Evolutionary conservation across 1,140 invertebrate species (phyloP).

Genomic region (Pseudomyrmex pallidus): DNA sequence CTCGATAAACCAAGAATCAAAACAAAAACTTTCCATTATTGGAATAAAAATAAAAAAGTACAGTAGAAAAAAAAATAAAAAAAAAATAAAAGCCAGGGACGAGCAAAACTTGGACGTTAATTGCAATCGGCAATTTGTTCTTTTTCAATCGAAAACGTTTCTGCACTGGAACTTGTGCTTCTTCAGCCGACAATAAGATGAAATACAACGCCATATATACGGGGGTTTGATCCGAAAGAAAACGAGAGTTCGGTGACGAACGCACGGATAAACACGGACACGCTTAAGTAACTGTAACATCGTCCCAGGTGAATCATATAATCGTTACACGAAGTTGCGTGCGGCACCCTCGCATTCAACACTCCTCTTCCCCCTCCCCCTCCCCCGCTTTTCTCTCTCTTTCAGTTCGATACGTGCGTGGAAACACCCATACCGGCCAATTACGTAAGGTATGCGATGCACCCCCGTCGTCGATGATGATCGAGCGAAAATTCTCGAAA

Average conservation of each 20-base stretch:
- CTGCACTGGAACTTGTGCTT: too few species aligned
- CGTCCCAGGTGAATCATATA: constrained; percentile 77
- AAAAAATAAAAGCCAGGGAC: neutral
- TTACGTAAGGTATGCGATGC: constrained; percentile 72
- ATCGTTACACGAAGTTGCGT: constrained; percentile 66
- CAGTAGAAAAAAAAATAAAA: neutral
- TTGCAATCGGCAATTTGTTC: too few species aligned
- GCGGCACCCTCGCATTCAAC: constrained; percentile 62
- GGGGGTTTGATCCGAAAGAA: too few species aligned
- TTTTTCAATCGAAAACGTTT: too few species aligned
- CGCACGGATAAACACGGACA: constrained; percentile 39
- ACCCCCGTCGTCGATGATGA: constrained; percentile 46
- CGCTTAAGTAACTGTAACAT: constrained; percentile 70
- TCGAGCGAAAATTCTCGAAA: constrained; percentile 65
- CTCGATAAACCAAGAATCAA: neutral
- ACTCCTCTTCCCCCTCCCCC: neutral
- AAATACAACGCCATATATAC: too few species aligned
- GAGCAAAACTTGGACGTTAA: too few species aligned
- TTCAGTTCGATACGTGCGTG: constrained; percentile 59
- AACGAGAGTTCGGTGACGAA: neutral
- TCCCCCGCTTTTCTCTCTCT: constrained; percentile 10
- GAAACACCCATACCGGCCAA: constrained; percentile 73
- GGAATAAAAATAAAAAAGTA: too few species aligned
- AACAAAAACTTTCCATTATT: neutral
- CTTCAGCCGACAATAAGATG: too few species aligned